Base-by-base conservation (phyloP, 2,888 invertebrate species). In the Brachypalpus laphriformis region DNA sequence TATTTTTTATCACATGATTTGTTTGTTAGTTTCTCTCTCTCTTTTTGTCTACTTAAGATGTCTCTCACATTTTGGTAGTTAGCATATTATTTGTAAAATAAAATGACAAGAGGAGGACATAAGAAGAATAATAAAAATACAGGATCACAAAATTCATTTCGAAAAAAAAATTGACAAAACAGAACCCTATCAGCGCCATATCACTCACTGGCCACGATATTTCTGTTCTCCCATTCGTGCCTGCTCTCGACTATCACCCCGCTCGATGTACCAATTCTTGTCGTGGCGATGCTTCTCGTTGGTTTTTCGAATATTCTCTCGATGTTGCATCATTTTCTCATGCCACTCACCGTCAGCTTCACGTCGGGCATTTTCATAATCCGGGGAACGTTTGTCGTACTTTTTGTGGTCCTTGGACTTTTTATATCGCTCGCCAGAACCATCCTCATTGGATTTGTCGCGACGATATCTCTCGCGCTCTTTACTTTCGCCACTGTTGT, bases 251-350 rank as follows among this genome's bases (percentile, higher is more conserved):
- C 89, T 88, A 42, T 87, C 83, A n/a, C 89, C 91, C 3, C 91
- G 89, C 65, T 91, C 90, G 2, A 91, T 89, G 56, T 87, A 91
- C 91, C 91, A 91, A 74, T 91, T 91, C 42, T 89, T 88, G n/a
- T 88, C 87, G 47, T 88, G 88, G 40, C 87, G 88, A 31, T 89
- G 88, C 63, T 88, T 88, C 2, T 90, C 89, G 49, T 89, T 88
- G 11, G 86, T 76, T 51, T 88, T 88, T 4, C 91, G 89, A 2
- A 87, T 63, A 11, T 89, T 80, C 59, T 90, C 91, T 1, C 91
- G 90, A 45, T 91, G 89, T 25, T 90, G 88, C 91, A 91, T 91
- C 87, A 89, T 87, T 22, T 89, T 88, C 16, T 89, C 90, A 47
- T 91, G 90, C 91, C 91, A 91, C 66, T 90, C 88, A 7, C 80